Percentiles rank a stretch among this genome's conserved stretches.
These are phyloP conservation scores for Amazona finschi DNA, from an alignment of 2,797 vertebrate genomes.

Conservation along the genomic window DNA sequence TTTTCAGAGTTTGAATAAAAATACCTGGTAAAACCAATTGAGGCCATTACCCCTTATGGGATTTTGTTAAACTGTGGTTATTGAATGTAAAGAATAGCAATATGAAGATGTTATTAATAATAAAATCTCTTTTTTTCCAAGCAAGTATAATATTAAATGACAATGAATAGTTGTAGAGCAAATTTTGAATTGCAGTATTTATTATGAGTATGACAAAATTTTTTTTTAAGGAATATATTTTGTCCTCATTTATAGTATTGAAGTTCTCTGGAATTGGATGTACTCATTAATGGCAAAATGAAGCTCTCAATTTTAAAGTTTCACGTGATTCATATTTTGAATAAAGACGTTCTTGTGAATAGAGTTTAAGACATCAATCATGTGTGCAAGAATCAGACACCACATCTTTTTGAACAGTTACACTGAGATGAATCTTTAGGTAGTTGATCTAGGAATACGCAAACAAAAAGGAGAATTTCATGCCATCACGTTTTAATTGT, in stretches of 20 bases:
- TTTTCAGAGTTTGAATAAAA: background rate
- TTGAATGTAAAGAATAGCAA: slow-evolving; percentile 6
- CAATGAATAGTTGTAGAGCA: slow-evolving; percentile 24
- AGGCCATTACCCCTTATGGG: background rate
- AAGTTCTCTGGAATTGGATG: background rate
- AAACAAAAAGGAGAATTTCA: background rate
- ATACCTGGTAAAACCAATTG: background rate
- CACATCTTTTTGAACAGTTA: background rate
- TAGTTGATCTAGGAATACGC: background rate
- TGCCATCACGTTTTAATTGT: background rate
- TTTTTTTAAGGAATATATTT: slow-evolving; percentile 31
- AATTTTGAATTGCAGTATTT: slow-evolving; percentile 48
- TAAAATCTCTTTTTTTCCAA: background rate
- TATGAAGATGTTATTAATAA: background rate
- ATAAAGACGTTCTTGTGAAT: background rate
- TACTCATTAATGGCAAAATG: slow-evolving; percentile 19
- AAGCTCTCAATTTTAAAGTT: background rate
- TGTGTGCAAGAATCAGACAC: background rate
- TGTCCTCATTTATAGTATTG: background rate
- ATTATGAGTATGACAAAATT: slow-evolving; percentile 29
- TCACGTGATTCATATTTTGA: background rate
- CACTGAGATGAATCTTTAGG: background rate
- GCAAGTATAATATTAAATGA: slow-evolving; percentile 15
- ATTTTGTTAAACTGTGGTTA: background rate
- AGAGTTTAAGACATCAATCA: background rate